Percentiles rank a stretch among this genome's conserved stretches.
Conservation (phyloP, 1,140 invertebrate genomes). For the Nilaparvata lugens region DNA sequence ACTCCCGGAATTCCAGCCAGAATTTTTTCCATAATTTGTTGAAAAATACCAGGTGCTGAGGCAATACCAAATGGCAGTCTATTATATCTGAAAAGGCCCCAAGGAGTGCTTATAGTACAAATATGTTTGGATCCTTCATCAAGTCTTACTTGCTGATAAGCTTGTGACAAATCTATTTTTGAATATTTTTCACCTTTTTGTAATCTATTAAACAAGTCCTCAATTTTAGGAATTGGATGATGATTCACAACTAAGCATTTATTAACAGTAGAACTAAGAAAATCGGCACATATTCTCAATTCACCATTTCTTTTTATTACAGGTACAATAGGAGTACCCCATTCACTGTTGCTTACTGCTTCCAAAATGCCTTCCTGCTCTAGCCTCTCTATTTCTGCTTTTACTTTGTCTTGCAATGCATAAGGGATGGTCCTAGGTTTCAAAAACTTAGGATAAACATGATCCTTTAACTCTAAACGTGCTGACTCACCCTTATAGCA, state of each 20-base stretch:
- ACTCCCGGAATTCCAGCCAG: slow-evolving; percentile 10
- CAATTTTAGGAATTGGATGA: background rate
- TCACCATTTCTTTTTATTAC: background rate
- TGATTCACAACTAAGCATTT: background rate
- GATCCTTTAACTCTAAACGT: background rate
- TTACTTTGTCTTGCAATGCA: slow-evolving; percentile 13
- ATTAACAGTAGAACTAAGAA: background rate
- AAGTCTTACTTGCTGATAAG: slow-evolving; percentile 8
- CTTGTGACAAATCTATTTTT: slow-evolving; percentile 7
- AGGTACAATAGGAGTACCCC: slow-evolving; percentile 13
- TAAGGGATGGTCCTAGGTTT: slow-evolving; percentile 10
- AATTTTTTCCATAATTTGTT: slow-evolving; percentile 21
- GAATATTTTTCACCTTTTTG: slow-evolving; percentile 5
- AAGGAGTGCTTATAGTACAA: slow-evolving; percentile 7
- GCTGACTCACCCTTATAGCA: background rate
- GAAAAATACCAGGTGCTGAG: background rate
- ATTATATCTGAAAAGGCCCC: slow-evolving; percentile 2
- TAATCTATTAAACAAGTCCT: background rate
- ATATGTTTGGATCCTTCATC: slow-evolving; percentile 3
- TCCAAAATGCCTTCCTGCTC: background rate
- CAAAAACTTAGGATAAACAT: slow-evolving; percentile 14
- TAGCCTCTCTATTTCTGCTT: slow-evolving; percentile 11
- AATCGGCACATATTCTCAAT: background rate
- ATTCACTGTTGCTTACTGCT: slow-evolving; percentile 11
- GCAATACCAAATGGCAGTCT: background rate